Percentiles rank a stretch among this genome's conserved stretches.
These are phyloP conservation scores for Heteropelma amictum DNA, from an alignment of 2,888 invertebrate species.

Conservation along the genomic window DNA sequence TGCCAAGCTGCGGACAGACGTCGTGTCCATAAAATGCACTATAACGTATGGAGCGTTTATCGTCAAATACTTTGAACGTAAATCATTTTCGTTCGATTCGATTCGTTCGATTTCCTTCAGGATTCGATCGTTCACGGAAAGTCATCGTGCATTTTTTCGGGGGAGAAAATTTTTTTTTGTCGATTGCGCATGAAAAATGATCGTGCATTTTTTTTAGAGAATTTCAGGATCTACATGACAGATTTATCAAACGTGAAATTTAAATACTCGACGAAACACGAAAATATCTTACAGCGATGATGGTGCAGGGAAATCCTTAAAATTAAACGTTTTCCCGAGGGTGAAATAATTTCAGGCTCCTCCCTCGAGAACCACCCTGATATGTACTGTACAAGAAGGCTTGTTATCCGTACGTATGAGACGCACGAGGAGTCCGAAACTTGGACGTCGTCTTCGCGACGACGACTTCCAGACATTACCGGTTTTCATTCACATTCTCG, in stretches of 20 bases:
- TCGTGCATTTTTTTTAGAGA: no score
- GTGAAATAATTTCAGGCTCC: no score
- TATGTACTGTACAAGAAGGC: background rate
- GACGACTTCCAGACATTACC: constrained; percentile 48
- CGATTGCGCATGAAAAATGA: no score
- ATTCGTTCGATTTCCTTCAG: background rate
- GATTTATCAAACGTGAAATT: no score
- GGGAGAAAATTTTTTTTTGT: no score
- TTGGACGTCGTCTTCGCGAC: constrained; percentile 31
- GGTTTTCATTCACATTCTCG: constrained; percentile 56
- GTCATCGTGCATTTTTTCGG: background rate
- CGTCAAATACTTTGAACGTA: background rate
- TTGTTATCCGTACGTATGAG: constrained; percentile 27
- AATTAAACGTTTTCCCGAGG: no score
- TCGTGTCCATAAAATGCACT: background rate
- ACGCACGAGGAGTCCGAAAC: constrained; percentile 21
- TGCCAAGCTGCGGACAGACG: background rate
- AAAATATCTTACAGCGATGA: no score
- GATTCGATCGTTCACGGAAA: background rate
- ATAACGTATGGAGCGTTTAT: no score
- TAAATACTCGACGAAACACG: no score
- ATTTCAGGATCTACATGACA: no score
- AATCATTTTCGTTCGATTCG: background rate
- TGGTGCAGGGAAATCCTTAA: no score
- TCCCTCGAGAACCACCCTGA: no score